Percentiles rank a stretch among this genome's conserved stretches.
These are phyloP conservation scores for Craniophora ligustri DNA, from an alignment of 2,888 invertebrate species.

Conservation along the genomic window DNA sequence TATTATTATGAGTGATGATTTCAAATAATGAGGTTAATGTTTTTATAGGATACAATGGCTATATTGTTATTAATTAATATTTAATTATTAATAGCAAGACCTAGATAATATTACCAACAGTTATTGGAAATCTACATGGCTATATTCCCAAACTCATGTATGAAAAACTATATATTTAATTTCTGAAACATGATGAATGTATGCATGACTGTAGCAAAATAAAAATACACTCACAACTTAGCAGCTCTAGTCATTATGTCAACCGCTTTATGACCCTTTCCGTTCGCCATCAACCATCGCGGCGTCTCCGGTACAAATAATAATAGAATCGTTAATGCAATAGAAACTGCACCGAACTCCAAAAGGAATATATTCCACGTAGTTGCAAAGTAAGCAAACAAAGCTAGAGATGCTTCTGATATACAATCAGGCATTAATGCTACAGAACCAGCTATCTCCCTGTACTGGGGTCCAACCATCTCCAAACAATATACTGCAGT, in stretches of 20 bases:
- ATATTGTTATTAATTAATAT: no score
- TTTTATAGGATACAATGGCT: no score
- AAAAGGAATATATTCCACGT: conserved; percentile 66
- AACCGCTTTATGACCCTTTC: conserved; percentile 61
- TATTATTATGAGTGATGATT: no score
- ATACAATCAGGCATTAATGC: conserved; percentile 62
- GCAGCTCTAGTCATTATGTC: conserved; percentile 65
- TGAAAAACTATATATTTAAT: no score
- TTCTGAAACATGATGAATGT: no score
- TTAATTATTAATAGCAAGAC: no score
- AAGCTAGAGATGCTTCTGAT: conserved; percentile 56
- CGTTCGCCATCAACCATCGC: conserved; percentile 71
- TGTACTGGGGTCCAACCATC: conserved; percentile 83
- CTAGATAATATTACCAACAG: no score
- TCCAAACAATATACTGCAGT: conserved; percentile 86
- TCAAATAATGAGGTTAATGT: no score
- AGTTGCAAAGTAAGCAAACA: conserved; percentile 64
- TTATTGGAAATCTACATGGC: no score
- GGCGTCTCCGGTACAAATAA: conserved; percentile 72
- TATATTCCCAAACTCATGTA: no score
- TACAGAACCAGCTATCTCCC: conserved; percentile 69
- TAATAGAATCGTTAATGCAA: conserved; percentile 55
- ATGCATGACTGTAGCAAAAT: neutral
- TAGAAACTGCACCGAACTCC: conserved; percentile 53
- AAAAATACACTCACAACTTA: conserved; percentile 61